Evolutionary conservation across 2,888 invertebrate species (phyloP).

Genomic region (Chymomyza amoena): DNA sequence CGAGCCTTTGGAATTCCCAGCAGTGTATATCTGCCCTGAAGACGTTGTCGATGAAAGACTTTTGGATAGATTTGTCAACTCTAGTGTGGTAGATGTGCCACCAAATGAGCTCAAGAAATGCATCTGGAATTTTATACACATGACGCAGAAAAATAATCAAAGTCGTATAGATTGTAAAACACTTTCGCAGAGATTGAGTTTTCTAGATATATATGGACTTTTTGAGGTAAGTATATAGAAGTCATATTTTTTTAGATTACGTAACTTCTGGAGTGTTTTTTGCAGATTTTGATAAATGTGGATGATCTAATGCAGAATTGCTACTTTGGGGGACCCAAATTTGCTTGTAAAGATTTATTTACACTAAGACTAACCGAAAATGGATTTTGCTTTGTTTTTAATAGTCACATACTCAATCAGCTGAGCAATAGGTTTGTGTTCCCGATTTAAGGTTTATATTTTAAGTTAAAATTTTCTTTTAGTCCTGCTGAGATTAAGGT

Average conservation of each 20-base stretch:
- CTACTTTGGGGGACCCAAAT: neutral
- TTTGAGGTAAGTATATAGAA: neutral
- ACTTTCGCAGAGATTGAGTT: neutral
- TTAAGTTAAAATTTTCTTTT: neutral
- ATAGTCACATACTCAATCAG: neutral
- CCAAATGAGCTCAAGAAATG: neutral
- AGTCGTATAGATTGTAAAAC: neutral
- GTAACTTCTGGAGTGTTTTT: neutral
- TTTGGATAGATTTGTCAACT: neutral
- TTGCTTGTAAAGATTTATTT: neutral
- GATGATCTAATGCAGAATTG: constrained; percentile 6
- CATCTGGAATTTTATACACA: constrained; percentile 5
- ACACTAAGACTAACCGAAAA: neutral
- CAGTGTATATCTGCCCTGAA: constrained; percentile 8
- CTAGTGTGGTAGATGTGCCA: neutral
- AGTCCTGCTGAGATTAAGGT: neutral
- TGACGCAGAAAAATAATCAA: neutral
- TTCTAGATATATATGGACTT: neutral
- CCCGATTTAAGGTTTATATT: neutral
- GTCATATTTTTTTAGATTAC: too few relatives aligned
- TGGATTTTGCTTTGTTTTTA: neutral
- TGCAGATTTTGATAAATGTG: neutral
- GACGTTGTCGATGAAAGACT: neutral
- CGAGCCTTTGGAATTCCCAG: constrained; percentile 1
- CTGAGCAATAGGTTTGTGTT: neutral